phyloP scores from a whole-genome alignment of 2,797 vertebrate genomes.

The Chromobotia macracanthus region DNA sequence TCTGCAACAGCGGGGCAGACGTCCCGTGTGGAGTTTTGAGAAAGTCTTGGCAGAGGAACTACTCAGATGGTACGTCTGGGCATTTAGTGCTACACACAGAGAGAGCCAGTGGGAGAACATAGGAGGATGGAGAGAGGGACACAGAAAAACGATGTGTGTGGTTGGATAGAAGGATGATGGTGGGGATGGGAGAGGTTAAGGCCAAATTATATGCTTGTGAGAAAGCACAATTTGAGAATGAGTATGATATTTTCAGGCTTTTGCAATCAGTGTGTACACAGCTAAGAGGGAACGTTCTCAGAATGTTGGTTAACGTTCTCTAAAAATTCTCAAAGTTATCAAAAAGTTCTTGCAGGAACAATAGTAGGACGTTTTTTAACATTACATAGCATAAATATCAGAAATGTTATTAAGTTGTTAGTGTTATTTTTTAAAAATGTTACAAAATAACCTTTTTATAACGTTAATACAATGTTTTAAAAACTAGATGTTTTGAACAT shows the following conservation, averaged over 20 bases:
- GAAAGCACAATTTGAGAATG: not conserved
- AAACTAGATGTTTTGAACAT: too few relatives aligned
- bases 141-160: slow-evolving; percentile 29
- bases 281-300: too few relatives aligned
- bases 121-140: slow-evolving; percentile 6
- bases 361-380: too few relatives aligned
- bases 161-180: not conserved
- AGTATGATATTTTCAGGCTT: not conserved
- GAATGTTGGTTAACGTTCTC: too few relatives aligned
- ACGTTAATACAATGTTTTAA: too few relatives aligned
- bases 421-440: too few relatives aligned
- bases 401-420: too few relatives aligned
- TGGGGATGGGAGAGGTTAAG: not conserved
- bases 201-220: not conserved
- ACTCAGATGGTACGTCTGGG: slow-evolving; percentile 53
- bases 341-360: too few relatives aligned
- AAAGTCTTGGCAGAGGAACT: slow-evolving; percentile 40
- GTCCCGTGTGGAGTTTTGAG: slow-evolving; percentile 41
- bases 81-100: slow-evolving; percentile 54
- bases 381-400: too few relatives aligned
- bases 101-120: slow-evolving; percentile 28
- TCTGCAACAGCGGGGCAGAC: slow-evolving; percentile 39
- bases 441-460: too few relatives aligned
- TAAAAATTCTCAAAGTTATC: too few relatives aligned
- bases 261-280: not conserved